phyloP scores from a whole-genome alignment of 2,113 vertebrate species.

The Enhydra lutris region DNA sequence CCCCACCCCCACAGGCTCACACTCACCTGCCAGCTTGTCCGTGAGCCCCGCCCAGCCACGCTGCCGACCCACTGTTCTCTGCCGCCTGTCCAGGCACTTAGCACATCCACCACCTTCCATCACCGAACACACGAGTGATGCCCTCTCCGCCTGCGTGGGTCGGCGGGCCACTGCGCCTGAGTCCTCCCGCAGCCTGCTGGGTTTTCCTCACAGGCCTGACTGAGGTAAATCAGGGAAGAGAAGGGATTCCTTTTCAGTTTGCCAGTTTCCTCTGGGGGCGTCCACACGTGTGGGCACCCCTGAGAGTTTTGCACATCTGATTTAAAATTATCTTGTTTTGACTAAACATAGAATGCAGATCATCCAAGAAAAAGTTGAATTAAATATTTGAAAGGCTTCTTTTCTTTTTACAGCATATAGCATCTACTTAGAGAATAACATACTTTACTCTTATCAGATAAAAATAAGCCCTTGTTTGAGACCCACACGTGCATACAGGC shows the following conservation, averaged over 20 bases:
- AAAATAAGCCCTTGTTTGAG: neutral
- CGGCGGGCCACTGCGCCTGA: neutral
- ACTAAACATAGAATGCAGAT: neutral
- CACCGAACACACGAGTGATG: fast-evolving
- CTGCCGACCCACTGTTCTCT: neutral
- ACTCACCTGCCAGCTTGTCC: no score
- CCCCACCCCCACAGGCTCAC: fast-evolving
- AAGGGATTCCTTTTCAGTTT: neutral
- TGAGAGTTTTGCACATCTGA: neutral
- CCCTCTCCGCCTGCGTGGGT: fast-evolving
- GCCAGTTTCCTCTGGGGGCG: neutral
- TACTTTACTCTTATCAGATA: neutral
- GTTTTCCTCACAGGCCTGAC: neutral
- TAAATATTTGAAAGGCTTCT: neutral
- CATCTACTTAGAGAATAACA: neutral
- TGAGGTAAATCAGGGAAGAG: neutral
- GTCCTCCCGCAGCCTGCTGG: fast-evolving
- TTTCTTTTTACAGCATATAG: neutral
- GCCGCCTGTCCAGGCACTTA: fast-evolving
- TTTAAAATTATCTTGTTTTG: neutral
- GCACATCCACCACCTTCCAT: neutral
- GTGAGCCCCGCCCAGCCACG: neutral
- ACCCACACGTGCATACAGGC: neutral
- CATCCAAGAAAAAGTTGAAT: neutral
- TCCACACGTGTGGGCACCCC: neutral